Evolutionary conservation across 2,888 invertebrate genomes (phyloP).

Genomic region (Tachystola acroxantha): DNA sequence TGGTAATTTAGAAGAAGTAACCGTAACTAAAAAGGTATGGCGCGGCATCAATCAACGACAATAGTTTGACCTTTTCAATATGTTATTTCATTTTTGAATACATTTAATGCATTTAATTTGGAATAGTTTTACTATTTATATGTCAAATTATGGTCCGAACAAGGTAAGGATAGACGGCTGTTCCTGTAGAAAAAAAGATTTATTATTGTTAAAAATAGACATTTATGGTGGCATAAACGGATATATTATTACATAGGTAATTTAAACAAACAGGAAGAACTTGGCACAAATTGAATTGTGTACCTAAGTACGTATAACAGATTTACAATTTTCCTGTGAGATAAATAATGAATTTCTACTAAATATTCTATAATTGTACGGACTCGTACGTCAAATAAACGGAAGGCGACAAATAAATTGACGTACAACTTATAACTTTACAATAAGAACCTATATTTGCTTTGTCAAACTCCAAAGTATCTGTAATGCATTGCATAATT

Average conservation of each 20-base stretch:
- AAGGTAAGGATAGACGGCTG: too few relatives aligned
- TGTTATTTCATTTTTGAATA: slow-evolving; percentile 15
- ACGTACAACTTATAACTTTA: background rate
- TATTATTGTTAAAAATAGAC: background rate
- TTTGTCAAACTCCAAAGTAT: too few relatives aligned
- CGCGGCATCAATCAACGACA: slow-evolving; percentile 32
- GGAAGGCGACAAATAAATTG: background rate
- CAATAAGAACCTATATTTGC: too few relatives aligned
- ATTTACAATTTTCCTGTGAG: slow-evolving; percentile 24
- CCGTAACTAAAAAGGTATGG: slow-evolving; percentile 25
- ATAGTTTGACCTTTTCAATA: slow-evolving; percentile 20
- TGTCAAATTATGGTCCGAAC: too few relatives aligned
- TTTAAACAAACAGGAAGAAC: slow-evolving; percentile 6
- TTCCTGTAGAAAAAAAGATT: too few relatives aligned
- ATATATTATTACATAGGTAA: background rate
- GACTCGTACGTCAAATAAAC: too few relatives aligned
- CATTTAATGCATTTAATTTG: slow-evolving; percentile 17
- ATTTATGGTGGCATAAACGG: background rate
- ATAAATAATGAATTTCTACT: too few relatives aligned
- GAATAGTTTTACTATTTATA: slow-evolving; percentile 10
- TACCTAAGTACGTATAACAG: too few relatives aligned
- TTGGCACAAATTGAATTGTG: slow-evolving; percentile 10
- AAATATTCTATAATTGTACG: too few relatives aligned
- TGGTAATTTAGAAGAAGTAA: slow-evolving; percentile 14
- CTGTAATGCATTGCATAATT: too few relatives aligned